phyloP scores from a whole-genome alignment of 2,113 vertebrate species.

The Ictalurus punctatus region DNA sequence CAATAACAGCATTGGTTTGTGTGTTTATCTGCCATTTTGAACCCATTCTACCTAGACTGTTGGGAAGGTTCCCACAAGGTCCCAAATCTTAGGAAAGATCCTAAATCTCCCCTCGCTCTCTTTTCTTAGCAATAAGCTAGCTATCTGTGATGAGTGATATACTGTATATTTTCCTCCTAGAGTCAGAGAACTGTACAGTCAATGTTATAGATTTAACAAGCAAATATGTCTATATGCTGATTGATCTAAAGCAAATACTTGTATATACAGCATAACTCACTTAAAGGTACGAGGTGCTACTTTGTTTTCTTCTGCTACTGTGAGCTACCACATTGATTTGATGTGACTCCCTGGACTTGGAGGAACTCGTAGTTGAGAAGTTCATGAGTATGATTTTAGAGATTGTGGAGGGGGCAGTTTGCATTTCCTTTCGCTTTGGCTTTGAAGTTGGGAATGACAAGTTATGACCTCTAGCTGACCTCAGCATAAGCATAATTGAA shows the following conservation, averaged over 20 bases:
- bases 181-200: background rate
- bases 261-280: background rate
- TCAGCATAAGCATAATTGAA: background rate
- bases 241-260: background rate
- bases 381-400: background rate
- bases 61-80: background rate
- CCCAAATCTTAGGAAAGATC: background rate
- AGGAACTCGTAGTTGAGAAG: background rate
- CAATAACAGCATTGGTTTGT: background rate
- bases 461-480: background rate
- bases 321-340: background rate
- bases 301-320: background rate
- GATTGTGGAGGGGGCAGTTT: background rate
- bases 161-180: too few species aligned
- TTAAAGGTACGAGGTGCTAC: background rate
- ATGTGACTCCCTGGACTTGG: background rate
- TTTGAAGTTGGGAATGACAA: background rate
- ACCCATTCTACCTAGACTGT: background rate
- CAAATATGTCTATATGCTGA: background rate
- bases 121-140: too few species aligned
- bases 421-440: background rate
- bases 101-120: too few species aligned
- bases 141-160: background rate
- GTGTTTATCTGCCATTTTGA: background rate
- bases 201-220: background rate